Evolutionary conservation across 2,797 vertebrate genomes (phyloP).

Genomic region (Girardinus metallicus): DNA sequence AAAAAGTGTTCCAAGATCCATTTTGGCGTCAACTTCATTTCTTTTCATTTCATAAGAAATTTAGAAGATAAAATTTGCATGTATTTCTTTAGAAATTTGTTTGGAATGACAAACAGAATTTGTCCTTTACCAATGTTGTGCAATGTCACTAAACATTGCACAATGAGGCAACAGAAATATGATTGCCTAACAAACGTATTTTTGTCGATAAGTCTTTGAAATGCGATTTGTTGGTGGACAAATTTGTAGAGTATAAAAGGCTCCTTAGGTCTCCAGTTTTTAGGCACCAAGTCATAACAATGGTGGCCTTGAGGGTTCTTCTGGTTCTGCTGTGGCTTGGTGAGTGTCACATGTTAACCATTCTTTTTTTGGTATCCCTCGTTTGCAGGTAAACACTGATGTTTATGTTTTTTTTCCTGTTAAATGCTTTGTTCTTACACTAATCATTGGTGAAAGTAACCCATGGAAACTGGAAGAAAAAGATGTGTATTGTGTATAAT

Average conservation of each 20-base stretch:
- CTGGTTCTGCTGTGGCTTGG: background rate
- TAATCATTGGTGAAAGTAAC: too few species aligned
- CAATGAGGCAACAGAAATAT: background rate
- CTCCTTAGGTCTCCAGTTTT: background rate
- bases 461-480: too few species aligned
- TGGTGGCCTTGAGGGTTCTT: background rate
- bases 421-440: background rate
- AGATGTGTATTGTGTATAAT: too few species aligned
- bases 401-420: background rate
- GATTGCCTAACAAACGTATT: background rate
- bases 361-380: background rate
- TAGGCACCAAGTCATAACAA: background rate
- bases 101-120: background rate
- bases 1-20: background rate
- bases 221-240: background rate
- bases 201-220: background rate
- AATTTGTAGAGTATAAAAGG: background rate
- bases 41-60: background rate
- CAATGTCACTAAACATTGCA: background rate
- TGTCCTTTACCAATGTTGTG: background rate
- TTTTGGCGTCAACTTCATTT: background rate
- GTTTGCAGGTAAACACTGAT: background rate
- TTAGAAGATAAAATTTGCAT: background rate
- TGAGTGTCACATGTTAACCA: background rate
- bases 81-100: background rate